Percentiles rank a stretch among this genome's conserved stretches.
These are phyloP conservation scores for Archaeoteleia sp. DNA, from an alignment of 2,888 invertebrate genomes.

Conservation along the genomic window DNA sequence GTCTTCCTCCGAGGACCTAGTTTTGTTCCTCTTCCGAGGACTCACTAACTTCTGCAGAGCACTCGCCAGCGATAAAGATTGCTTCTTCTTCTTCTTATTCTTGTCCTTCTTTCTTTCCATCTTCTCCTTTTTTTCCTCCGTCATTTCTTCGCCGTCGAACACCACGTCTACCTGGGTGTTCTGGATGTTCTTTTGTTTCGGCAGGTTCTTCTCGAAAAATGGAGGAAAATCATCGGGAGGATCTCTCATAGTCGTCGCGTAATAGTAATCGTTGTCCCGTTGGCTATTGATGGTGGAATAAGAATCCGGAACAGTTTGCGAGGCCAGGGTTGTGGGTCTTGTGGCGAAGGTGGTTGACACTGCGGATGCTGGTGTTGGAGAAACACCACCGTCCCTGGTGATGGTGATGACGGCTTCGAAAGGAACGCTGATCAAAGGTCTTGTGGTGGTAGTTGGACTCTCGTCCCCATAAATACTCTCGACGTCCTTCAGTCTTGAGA, in stretches of 20 bases:
- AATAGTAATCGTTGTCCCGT: constrained; percentile 32
- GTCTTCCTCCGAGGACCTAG: not conserved
- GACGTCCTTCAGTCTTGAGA: too few species aligned
- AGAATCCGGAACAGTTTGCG: constrained; percentile 36
- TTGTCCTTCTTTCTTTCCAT: constrained; percentile 15
- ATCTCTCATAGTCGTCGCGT: constrained; percentile 51
- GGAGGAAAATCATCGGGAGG: constrained; percentile 65
- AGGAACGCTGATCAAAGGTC: constrained; percentile 67
- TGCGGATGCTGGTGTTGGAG: constrained; percentile 4
- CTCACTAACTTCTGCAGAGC: constrained; percentile 11
- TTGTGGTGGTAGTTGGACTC: constrained; percentile 5
- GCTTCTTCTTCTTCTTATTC: constrained; percentile 27
- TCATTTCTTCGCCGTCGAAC: constrained; percentile 50
- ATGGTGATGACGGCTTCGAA: constrained; percentile 72
- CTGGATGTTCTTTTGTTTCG: too few species aligned
- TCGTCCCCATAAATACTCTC: too few species aligned
- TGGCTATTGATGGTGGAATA: constrained; percentile 47
- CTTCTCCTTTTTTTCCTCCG: constrained; percentile 24
- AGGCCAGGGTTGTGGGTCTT: constrained; percentile 2
- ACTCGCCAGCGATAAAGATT: constrained; percentile 7
- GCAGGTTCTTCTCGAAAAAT: constrained; percentile 60
- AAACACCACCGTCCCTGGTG: constrained; percentile 55
- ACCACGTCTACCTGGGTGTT: constrained; percentile 51
- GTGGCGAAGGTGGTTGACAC: constrained; percentile 10
- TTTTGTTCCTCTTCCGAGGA: constrained; percentile 14